phyloP scores from a whole-genome alignment of 2,113 vertebrate genomes.

The Picathartes gymnocephalus region DNA sequence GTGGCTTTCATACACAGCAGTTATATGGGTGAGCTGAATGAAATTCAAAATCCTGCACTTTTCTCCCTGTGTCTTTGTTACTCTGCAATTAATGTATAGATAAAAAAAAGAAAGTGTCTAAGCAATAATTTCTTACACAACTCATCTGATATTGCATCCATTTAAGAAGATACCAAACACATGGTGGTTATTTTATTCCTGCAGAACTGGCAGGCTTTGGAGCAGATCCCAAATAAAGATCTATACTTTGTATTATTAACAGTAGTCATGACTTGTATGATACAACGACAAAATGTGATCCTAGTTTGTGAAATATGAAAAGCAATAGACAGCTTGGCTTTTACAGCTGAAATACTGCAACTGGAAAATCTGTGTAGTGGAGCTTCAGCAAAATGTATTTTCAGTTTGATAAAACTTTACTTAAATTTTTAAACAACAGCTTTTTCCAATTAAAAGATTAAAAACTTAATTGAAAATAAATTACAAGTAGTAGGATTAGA shows the following conservation, averaged over 20 bases:
- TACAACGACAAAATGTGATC: not conserved
- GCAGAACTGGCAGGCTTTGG: not conserved
- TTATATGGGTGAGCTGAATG: not conserved
- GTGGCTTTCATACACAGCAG: not conserved
- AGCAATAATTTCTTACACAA: not conserved
- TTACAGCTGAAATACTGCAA: not conserved
- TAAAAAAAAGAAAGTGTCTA: not conserved
- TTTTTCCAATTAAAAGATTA: not conserved
- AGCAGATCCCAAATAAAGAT: constrained; percentile 1
- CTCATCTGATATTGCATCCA: not conserved
- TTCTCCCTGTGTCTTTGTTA: not conserved
- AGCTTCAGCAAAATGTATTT: not conserved
- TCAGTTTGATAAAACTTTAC: not conserved
- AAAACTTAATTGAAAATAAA: not conserved
- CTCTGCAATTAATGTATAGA: not conserved
- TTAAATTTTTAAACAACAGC: not conserved
- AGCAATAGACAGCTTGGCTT: not conserved
- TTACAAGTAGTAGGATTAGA: not conserved
- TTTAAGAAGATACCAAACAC: not conserved
- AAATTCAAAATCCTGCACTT: not conserved
- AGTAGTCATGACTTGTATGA: not conserved
- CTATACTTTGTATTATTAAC: not conserved
- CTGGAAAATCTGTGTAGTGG: not conserved
- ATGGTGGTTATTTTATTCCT: constrained; percentile 1
- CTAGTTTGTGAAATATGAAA: not conserved